Evolutionary conservation across 2,797 vertebrate species (phyloP).

Genomic region (Taeniopygia guttata): DNA sequence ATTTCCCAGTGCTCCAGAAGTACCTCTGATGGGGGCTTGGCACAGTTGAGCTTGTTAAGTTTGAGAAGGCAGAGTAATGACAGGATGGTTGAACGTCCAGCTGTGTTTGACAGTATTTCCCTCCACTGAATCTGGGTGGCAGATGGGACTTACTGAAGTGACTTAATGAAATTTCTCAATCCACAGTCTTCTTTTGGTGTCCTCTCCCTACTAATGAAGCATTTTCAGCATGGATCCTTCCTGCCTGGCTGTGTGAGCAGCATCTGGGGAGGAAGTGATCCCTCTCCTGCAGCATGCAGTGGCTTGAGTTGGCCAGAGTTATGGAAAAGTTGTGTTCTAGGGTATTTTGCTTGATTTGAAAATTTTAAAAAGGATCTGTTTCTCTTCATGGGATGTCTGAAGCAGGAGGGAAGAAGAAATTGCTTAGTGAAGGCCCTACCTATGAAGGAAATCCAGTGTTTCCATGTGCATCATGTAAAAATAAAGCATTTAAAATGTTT

Average conservation of each 20-base stretch:
- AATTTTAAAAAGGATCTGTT: background rate
- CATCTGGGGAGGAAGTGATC: background rate
- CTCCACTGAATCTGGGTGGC: constrained; percentile 42
- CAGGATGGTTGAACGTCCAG: constrained; percentile 17
- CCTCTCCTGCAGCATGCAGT: background rate
- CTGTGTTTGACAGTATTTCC: constrained; percentile 43
- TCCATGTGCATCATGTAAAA: background rate
- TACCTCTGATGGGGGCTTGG: constrained; percentile 29
- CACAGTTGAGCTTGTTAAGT: constrained; percentile 1
- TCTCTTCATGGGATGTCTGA: background rate
- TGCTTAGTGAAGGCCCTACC: background rate
- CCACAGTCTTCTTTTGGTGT: background rate
- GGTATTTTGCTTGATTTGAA: background rate
- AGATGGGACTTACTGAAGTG: constrained; percentile 50
- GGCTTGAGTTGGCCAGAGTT: background rate
- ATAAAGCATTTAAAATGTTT: background rate
- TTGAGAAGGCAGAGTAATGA: constrained; percentile 48
- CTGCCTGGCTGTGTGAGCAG: background rate
- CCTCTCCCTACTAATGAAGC: background rate
- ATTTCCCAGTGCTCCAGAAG: constrained; percentile 21
- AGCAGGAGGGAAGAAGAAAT: background rate
- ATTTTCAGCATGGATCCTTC: constrained; percentile 15
- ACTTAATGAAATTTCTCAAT: constrained; percentile 40
- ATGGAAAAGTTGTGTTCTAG: constrained; percentile 6
- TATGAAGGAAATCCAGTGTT: background rate